Evolutionary conservation across 2,113 vertebrate species (phyloP), one percentile per base, ranked within the genome.

Genomic region (Colistium nudipinnis): DNA sequence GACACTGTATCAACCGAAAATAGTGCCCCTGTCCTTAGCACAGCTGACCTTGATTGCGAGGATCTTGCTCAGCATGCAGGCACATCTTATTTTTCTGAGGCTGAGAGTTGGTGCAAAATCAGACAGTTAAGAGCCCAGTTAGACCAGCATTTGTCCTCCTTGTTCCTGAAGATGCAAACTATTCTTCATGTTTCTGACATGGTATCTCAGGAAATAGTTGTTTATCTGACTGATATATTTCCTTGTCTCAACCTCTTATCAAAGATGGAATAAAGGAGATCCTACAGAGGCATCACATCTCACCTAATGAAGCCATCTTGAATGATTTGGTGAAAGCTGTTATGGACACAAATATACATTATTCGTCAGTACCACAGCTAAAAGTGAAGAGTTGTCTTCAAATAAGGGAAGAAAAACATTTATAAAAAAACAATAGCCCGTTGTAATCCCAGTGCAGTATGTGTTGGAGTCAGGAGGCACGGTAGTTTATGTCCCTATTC

Each of bases 131-230:
- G 47, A 17, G 24, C 24, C 24, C 47, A 49, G 13, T 49, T 49
- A 13, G 3, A 27, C 47, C 24, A 27, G 5, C 14, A 49, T 5
- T 27, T 49, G 47, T 22, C 22, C 16, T 49, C 24, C 25, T 49
- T 49, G 2, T 49, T 49, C 25, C 25, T 27, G 27, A 49, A 49
- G 24, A 49, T 52, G 49, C 27, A 31, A 19, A 7, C 49, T 30
- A 10, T 52, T 52, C 49, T 52, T 31, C 49, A 52, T 52, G 49
- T 52, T n/a, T 52, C 49, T 52, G 27, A 52, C 27, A 17, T 52
- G 49, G 49, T 27, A 52, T 17, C 25, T 52, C 49, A 31, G 49
- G 27, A 31, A 52, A 52, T 52, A 9, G 25, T 30, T 4, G 49
- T 30, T 4, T 16, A 52, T 52, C 31, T 52, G 25, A 30, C 27